Evolutionary conservation across 2,797 vertebrate genomes (phyloP).

Genomic region (Merluccius polli): DNA sequence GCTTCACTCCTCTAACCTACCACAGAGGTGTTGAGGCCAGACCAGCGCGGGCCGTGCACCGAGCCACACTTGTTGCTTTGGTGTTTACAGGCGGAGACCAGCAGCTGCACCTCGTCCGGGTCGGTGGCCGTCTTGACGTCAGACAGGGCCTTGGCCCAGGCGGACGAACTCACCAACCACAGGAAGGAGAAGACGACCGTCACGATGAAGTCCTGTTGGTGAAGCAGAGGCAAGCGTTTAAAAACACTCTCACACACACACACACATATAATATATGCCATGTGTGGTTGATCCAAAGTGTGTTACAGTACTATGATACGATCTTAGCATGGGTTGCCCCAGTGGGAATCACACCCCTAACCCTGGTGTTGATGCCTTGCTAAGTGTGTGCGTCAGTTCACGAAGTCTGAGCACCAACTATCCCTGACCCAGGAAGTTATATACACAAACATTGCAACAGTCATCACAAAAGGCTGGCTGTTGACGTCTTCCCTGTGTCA

Average conservation of each 20-base stretch:
- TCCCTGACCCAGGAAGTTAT: no score
- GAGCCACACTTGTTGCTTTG: slow-evolving; percentile 86
- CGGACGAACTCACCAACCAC: slow-evolving; percentile 95
- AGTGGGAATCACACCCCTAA: not conserved
- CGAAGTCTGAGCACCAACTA: no score
- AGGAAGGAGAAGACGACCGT: slow-evolving; percentile 97
- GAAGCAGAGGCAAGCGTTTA: slow-evolving; percentile 1
- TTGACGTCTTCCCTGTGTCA: no score
- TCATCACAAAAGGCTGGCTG: no score
- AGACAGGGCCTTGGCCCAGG: slow-evolving; percentile 96
- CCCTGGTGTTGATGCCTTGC: not conserved
- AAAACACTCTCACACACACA: not conserved
- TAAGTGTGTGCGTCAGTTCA: no score
- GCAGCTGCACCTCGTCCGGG: slow-evolving; percentile 86
- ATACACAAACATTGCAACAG: no score
- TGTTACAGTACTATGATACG: no score
- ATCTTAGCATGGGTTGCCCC: not conserved
- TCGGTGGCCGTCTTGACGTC: slow-evolving; percentile 92
- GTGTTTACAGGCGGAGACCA: slow-evolving; percentile 92
- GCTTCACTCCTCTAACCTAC: slow-evolving; percentile 69
- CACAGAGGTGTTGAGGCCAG: slow-evolving; percentile 96
- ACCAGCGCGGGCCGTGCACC: slow-evolving; percentile 87
- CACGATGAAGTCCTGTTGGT: slow-evolving; percentile 89
- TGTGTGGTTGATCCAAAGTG: not conserved
- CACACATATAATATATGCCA: not conserved